Conservation (phyloP, 2,797 vertebrate genomes). For the Philypnodon macrostomus region DNA sequence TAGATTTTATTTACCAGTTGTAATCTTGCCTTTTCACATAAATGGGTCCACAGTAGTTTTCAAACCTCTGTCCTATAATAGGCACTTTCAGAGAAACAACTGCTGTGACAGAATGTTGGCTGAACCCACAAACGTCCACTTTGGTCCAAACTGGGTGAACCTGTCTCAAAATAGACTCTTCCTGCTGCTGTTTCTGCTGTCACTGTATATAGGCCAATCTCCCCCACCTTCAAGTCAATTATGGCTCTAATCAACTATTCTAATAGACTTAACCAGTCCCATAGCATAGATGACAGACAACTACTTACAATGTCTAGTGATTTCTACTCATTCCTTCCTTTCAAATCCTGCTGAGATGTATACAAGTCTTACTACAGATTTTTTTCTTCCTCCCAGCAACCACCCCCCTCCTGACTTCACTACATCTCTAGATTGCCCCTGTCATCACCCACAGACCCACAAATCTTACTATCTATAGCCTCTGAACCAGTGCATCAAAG, state of each 20-base stretch:
- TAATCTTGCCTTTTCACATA: too few species aligned
- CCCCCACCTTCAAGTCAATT: background rate
- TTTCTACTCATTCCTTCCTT: background rate
- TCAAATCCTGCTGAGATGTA: background rate
- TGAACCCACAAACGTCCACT: conserved; percentile 12
- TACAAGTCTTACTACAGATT: background rate
- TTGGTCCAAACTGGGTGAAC: conserved; percentile 26
- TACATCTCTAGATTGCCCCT: conserved; percentile 13
- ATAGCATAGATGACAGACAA: background rate
- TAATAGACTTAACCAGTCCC: background rate
- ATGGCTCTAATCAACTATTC: background rate
- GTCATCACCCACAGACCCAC: conserved; percentile 26
- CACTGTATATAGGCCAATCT: conserved; percentile 20
- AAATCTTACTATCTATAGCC: conserved; percentile 13
- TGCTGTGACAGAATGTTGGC: conserved; percentile 17
- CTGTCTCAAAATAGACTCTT: conserved; percentile 41
- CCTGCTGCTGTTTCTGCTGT: conserved; percentile 20
- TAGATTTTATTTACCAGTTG: too few species aligned
- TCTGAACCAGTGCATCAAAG: background rate
- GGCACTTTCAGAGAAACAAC: conserved; percentile 4
- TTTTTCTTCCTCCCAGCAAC: background rate
- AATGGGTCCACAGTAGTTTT: conserved; percentile 6
- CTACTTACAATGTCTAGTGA: background rate
- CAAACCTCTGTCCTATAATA: conserved; percentile 5
- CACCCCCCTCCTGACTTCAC: conserved; percentile 14